phyloP scores from a whole-genome alignment of 2,888 invertebrate genomes.

The Encarsia formosa region DNA sequence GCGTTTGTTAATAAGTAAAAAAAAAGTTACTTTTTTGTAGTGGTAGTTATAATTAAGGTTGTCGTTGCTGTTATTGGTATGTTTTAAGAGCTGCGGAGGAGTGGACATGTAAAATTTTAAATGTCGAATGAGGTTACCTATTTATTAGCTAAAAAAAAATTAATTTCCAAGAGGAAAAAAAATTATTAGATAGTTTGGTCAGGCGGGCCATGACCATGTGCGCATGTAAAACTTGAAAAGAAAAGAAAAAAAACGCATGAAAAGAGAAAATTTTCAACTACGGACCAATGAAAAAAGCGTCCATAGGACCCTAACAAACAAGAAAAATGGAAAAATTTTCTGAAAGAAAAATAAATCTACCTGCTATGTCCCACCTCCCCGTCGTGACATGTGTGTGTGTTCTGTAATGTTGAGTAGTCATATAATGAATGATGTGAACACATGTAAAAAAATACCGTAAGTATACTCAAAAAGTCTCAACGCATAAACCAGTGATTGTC shows the following conservation, averaged over 20 bases:
- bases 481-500: slow-evolving; percentile 10
- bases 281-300: slow-evolving; percentile 5
- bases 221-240: background rate
- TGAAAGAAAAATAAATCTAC: slow-evolving; percentile 3
- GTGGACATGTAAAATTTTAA: slow-evolving; percentile 17
- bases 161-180: slow-evolving; percentile 10
- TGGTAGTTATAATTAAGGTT: slow-evolving; percentile 19
- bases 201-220: slow-evolving; percentile 25
- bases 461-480: slow-evolving; percentile 10
- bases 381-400: slow-evolving; percentile 4
- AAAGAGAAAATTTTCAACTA: slow-evolving; percentile 1
- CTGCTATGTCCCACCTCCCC: slow-evolving; percentile 3
- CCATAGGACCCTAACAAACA: slow-evolving; percentile 18
- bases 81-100: slow-evolving; percentile 2
- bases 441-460: background rate
- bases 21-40: slow-evolving; percentile 25
- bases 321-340: background rate
- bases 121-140: slow-evolving; percentile 22
- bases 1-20: slow-evolving; percentile 26
- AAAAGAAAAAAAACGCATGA: background rate
- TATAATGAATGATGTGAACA: slow-evolving; percentile 1
- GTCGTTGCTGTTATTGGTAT: slow-evolving; percentile 18
- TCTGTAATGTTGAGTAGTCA: slow-evolving; percentile 6
- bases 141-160: slow-evolving; percentile 12
- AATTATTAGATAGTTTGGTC: slow-evolving; percentile 19